These are phyloP conservation scores for Melanotaenia maccullochi DNA, from an alignment of 2,797 vertebrate species.

Conservation along the genomic window DNA sequence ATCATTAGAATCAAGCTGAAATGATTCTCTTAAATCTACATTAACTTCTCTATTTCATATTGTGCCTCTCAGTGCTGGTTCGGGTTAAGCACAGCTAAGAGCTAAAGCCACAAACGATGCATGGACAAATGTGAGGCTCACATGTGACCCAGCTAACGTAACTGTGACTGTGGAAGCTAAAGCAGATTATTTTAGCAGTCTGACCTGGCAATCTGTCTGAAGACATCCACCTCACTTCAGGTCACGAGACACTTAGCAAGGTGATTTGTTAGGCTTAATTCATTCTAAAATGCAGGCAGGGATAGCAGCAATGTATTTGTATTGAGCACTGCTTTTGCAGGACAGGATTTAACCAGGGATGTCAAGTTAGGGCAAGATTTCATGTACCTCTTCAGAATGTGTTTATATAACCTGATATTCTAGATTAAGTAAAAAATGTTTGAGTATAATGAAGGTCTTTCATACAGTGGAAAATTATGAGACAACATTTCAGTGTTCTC, in stretches of 20 bases:
- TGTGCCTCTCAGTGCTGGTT: conserved; percentile 3
- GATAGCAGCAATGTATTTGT: not conserved
- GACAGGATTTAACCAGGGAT: not conserved
- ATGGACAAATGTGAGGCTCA: conserved; percentile 33
- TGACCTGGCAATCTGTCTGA: conserved; percentile 67
- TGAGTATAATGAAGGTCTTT: not conserved
- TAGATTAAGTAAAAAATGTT: not conserved
- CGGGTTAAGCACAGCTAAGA: conserved; percentile 9
- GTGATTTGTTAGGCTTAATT: conserved; percentile 53
- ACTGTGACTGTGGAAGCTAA: conserved; percentile 53
- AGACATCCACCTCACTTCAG: conserved; percentile 56
- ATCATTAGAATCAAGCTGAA: conserved; percentile 4
- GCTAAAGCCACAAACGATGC: conserved; percentile 4
- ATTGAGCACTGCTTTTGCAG: conserved; percentile 4
- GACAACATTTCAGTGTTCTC: not conserved
- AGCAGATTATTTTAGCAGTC: conserved; percentile 78
- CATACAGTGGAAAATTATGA: not conserved
- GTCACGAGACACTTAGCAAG: conserved; percentile 53
- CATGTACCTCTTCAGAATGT: conserved; percentile 7
- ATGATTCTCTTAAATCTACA: conserved; percentile 16
- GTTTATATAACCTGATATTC: not conserved
- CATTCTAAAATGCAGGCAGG: conserved; percentile 29
- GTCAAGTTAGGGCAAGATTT: not conserved
- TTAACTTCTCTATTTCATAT: conserved; percentile 1
- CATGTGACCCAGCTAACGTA: conserved; percentile 63